Base-by-base conservation (phyloP, 2,797 vertebrate genomes). In the Hyperoplus immaculatus region DNA sequence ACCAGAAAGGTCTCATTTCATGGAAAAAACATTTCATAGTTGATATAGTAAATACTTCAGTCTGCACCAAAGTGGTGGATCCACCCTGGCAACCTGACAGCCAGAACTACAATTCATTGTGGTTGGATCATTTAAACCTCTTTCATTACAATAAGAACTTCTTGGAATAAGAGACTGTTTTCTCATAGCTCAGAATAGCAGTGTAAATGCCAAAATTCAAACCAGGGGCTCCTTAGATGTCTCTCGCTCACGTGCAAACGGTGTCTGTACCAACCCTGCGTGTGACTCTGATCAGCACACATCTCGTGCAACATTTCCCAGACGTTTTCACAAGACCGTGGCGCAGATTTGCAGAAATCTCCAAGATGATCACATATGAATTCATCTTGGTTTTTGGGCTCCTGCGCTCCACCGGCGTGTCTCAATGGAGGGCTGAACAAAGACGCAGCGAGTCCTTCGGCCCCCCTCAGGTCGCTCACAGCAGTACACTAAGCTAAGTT, bases 401-500 rank as follows among this genome's bases (percentile, higher is more conserved):
- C 77, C 69, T 61, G 61, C 39, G 42, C 58, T 15, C 77, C 83
- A 13, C 53, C 53, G 51, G 42, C 7, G 39, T 14, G 71, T 78
- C 64, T 85, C 69, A 87, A 87, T 87, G 81, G 85, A 80, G 2
- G 29, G 60, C 50, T 3, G 70, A 69, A 93, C 92, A 93, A 93
- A 92, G 86, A 87, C 88, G 49, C 89, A 91, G 86, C 49, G 46
- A 89, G 88, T 77, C 87, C 69, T 76, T 74, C 36, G 65, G 29
- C 29, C 65, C 78, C 80, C 84, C 85, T 78, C 78, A 8, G 77
- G 78, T 83, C 83, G 63, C 88, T 87, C 88, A 36, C 89, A 86
- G 88, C 81, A 84, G 88, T 77, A 72, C 82, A 74, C 91, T 77
- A 68, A 78, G 85, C 85, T 83, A 86, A 80, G 89, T 88, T 92